phyloP scores from a whole-genome alignment of 2,113 vertebrate genomes.

The Poeciliopsis prolifica region DNA sequence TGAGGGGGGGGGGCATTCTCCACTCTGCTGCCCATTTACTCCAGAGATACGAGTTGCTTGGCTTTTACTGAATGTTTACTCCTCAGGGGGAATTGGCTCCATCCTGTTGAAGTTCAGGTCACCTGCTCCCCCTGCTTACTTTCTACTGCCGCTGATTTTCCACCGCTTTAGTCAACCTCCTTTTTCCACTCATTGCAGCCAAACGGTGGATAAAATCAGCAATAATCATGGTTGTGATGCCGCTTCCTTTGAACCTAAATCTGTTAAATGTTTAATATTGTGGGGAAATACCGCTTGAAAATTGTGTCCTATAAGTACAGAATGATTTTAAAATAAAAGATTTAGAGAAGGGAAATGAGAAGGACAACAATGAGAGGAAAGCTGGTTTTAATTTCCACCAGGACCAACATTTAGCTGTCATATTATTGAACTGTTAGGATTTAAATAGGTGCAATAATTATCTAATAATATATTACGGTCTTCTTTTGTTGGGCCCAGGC shows the following conservation, averaged over 20 bases:
- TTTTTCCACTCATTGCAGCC: conserved; percentile 37
- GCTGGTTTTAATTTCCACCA: background rate
- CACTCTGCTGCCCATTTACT: conserved; percentile 76
- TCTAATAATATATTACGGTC: background rate
- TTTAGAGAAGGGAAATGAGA: background rate
- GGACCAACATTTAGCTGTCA: background rate
- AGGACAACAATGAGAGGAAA: background rate
- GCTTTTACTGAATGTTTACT: conserved; percentile 80
- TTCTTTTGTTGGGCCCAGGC: no score
- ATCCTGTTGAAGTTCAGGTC: conserved; percentile 81
- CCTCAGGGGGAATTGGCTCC: conserved; percentile 72
- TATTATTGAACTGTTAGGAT: background rate
- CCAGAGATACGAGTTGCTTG: conserved; percentile 67
- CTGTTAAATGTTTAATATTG: background rate
- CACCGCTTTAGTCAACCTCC: conserved; percentile 57
- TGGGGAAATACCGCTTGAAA: background rate
- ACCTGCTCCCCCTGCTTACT: conserved; percentile 56
- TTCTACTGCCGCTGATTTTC: conserved; percentile 51
- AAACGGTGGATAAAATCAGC: conserved; percentile 54
- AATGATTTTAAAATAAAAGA: background rate
- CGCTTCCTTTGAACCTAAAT: conserved; percentile 10
- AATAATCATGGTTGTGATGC: conserved; percentile 22
- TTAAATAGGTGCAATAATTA: background rate
- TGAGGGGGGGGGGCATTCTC: conserved; percentile 67
- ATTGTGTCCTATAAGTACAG: background rate